Evolutionary conservation across 2,113 vertebrate species (phyloP).

Genomic region (Penelope pileata): DNA sequence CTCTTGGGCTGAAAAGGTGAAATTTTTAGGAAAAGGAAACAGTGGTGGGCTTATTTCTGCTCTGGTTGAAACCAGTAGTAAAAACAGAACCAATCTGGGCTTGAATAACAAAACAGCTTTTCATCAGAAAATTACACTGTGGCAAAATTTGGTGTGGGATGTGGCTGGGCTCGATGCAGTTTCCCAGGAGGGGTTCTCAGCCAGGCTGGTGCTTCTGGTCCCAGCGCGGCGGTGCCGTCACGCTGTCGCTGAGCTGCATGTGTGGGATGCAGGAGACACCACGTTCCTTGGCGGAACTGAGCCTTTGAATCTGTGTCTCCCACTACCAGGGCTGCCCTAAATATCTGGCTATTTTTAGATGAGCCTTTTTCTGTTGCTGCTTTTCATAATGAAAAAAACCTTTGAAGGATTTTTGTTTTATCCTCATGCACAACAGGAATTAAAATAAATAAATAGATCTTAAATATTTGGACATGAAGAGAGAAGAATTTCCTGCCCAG

Average conservation of each 20-base stretch:
- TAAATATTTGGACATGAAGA: conserved; percentile 54
- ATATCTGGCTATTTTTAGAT: conserved; percentile 54
- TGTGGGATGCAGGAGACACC: background rate
- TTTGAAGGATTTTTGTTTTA: conserved; percentile 66
- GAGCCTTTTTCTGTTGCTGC: conserved; percentile 9
- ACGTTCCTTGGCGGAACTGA: background rate
- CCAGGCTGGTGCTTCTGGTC: background rate
- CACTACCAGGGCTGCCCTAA: conserved; percentile 43
- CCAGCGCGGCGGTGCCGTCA: background rate
- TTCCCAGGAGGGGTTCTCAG: background rate
- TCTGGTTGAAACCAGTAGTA: background rate
- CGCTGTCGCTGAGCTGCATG: background rate
- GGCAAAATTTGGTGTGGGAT: background rate
- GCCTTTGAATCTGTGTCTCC: conserved; percentile 10
- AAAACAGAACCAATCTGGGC: background rate
- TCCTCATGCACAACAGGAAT: conserved; percentile 61
- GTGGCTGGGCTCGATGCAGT: background rate
- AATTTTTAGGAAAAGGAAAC: background rate
- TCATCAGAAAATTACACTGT: background rate
- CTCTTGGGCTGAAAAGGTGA: background rate
- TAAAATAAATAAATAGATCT: conserved; percentile 66
- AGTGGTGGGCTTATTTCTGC: background rate
- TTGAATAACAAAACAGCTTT: background rate
- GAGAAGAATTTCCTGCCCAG: conserved; percentile 64
- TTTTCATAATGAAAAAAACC: conserved; percentile 57